Conservation (phyloP, 1,140 invertebrate species). For the Popillia japonica region DNA sequence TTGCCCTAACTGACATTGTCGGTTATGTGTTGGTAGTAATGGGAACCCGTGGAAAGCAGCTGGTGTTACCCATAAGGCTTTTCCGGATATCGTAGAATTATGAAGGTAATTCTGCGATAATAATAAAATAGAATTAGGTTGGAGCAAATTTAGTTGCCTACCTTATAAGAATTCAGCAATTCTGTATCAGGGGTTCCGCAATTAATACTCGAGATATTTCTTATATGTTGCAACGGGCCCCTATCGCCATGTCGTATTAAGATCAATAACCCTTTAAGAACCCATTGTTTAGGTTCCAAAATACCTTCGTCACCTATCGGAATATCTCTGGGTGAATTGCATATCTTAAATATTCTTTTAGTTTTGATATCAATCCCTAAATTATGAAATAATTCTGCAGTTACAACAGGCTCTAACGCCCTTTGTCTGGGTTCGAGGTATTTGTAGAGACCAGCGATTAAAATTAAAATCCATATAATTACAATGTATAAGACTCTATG, state of each 20-base stretch:
- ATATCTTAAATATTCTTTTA: slow-evolving; percentile 70
- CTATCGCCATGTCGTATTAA: slow-evolving; percentile 89
- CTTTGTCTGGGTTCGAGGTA: slow-evolving; percentile 70
- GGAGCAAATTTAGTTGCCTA: slow-evolving; percentile 40
- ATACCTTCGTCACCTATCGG: slow-evolving; percentile 73
- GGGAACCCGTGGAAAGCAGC: slow-evolving; percentile 87
- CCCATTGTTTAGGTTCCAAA: slow-evolving; percentile 69
- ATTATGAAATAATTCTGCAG: slow-evolving; percentile 62
- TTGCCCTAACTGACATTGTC: slow-evolving; percentile 72
- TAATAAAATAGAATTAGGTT: background rate
- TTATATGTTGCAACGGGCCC: slow-evolving; percentile 81
- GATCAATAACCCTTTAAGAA: slow-evolving; percentile 79
- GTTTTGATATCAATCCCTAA: slow-evolving; percentile 69
- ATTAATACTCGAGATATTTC: slow-evolving; percentile 77
- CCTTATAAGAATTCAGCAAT: slow-evolving; percentile 55
- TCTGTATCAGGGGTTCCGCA: slow-evolving; percentile 68
- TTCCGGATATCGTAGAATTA: slow-evolving; percentile 67
- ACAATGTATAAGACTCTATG: slow-evolving; percentile 79
- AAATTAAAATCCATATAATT: slow-evolving; percentile 79
- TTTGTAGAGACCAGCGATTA: slow-evolving; percentile 82
- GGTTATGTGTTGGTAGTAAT: slow-evolving; percentile 69
- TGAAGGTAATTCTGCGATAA: slow-evolving; percentile 65
- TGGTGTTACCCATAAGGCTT: slow-evolving; percentile 76
- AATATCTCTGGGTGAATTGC: slow-evolving; percentile 73
- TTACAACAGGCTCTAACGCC: slow-evolving; percentile 57